phyloP scores from a whole-genome alignment of 37 sponge, comb jelly and placozoan genomes.

The Oscarella lobularis region DNA sequence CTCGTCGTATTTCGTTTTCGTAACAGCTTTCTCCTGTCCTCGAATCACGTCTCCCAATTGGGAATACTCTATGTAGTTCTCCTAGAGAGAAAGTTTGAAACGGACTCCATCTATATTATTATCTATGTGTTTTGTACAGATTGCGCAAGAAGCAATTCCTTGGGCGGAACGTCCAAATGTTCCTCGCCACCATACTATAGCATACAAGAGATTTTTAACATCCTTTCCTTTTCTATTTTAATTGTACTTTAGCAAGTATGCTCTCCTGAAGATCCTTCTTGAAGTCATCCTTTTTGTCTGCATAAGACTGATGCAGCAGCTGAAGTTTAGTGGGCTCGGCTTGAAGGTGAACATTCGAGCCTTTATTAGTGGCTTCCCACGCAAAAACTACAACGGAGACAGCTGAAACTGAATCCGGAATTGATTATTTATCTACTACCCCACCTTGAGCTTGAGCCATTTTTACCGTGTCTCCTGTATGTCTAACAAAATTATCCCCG shows the following conservation, averaged over 20 bases:
- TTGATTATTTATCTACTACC: neutral
- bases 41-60: conserved; percentile 58
- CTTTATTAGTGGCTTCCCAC: conserved; percentile 93
- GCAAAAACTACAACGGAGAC: conserved; percentile 69
- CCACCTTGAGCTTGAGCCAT: conserved; percentile 80
- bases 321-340: conserved; percentile 95
- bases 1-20: conserved; percentile 91
- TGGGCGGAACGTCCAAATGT: conserved; percentile 85
- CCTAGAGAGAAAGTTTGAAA: conserved; percentile 19
- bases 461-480: conserved; percentile 58
- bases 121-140: conserved; percentile 22
- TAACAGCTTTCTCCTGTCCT: conserved; percentile 85
- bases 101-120: neutral
- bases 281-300: conserved; percentile 70
- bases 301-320: conserved; percentile 77
- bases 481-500: conserved; percentile 90
- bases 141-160: conserved; percentile 78
- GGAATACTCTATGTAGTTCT: conserved; percentile 94
- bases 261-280: conserved; percentile 56
- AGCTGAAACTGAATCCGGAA: neutral
- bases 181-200: conserved; percentile 85
- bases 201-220: neutral
- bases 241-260: conserved; percentile 39
- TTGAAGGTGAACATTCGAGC: conserved; percentile 80
- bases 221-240: neutral